These are phyloP conservation scores for Rhorus exstirpatorius DNA, from an alignment of 2,888 invertebrate species.

Conservation along the genomic window DNA sequence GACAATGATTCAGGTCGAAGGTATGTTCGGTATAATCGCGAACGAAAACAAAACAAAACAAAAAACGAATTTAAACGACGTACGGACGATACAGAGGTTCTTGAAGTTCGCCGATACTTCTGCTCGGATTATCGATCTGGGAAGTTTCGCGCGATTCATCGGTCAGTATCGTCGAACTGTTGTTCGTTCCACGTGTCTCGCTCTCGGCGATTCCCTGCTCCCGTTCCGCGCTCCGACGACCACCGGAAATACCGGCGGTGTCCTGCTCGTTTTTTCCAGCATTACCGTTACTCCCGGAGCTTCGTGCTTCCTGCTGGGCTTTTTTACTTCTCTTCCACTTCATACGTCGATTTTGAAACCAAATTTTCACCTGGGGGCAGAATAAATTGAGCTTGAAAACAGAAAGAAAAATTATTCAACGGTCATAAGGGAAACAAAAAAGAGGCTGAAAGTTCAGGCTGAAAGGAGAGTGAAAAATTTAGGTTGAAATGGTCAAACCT, in stretches of 20 bases:
- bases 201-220: conserved; percentile 39
- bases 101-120: conserved; percentile 81
- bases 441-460: no score
- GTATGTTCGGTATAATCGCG: conserved; percentile 7
- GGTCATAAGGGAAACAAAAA: no score
- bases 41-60: not conserved
- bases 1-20: conserved; percentile 15
- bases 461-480: no score
- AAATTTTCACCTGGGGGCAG: conserved; percentile 94
- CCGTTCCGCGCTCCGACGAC: conserved; percentile 63
- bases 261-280: conserved; percentile 75
- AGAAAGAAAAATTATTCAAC: no score
- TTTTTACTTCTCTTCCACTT: conserved; percentile 99
- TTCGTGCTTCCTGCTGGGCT: conserved; percentile 93
- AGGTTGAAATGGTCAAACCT: no score
- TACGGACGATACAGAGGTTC: conserved; percentile 85
- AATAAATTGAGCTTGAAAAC: not conserved
- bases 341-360: conserved; percentile 99
- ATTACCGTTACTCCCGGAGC: conserved; percentile 70
- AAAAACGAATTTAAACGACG: conserved; percentile 82
- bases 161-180: conserved; percentile 56
- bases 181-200: conserved; percentile 53
- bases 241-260: conserved; percentile 51
- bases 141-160: conserved; percentile 79
- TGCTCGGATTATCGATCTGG: conserved; percentile 76